A percentile compares a stretch with the other conserved stretches of the same genome.
Evolutionary conservation across 2,113 vertebrate species (phyloP).

Genomic region (Siniperca chuatsi): DNA sequence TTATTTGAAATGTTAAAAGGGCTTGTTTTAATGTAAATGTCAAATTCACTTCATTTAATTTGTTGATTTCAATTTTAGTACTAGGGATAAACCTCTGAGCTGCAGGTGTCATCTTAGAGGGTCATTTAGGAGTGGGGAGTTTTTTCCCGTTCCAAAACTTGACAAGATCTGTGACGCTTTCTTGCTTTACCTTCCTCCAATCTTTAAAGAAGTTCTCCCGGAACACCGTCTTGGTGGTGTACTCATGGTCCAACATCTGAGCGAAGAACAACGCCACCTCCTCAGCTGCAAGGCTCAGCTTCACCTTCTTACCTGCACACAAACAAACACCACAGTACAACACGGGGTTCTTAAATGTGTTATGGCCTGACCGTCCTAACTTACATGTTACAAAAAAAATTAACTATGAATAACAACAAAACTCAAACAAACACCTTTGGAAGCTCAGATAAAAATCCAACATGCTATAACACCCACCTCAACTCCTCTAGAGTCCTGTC

Average conservation of each 20-base stretch:
- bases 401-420: not conserved
- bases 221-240: slow-evolving; percentile 85
- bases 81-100: not conserved
- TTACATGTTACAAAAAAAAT: not conserved
- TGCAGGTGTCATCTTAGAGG: not conserved
- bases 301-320: slow-evolving; percentile 78
- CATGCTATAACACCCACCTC: not conserved
- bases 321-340: slow-evolving; percentile 4
- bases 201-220: slow-evolving; percentile 85
- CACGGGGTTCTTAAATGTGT: not conserved
- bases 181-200: slow-evolving; percentile 83
- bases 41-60: not conserved
- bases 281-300: slow-evolving; percentile 80
- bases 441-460: slow-evolving; percentile 2
- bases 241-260: slow-evolving; percentile 88
- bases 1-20: not conserved
- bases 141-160: not conserved
- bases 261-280: slow-evolving; percentile 85
- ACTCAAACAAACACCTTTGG: not conserved
- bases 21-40: not conserved
- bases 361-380: not conserved
- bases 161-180: not conserved
- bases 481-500: slow-evolving; percentile 16
- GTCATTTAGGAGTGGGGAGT: not conserved
- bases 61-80: not conserved